Percentiles rank a stretch among this genome's conserved stretches.
phyloP scores from a whole-genome alignment of 2,113 vertebrate species.

The Peucedramus taeniatus region DNA sequence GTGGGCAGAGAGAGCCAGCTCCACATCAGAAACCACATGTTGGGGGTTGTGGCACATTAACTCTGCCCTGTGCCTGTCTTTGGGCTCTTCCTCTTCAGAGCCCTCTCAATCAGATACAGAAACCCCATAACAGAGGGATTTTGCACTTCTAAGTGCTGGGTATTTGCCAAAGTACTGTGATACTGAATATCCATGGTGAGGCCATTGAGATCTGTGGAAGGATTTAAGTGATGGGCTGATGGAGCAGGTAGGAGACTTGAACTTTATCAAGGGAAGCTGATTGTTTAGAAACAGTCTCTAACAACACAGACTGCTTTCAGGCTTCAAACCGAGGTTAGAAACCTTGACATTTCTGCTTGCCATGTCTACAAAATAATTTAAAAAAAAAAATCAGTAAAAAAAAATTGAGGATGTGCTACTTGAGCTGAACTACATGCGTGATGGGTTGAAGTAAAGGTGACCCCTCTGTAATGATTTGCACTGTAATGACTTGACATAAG shows the following conservation, averaged over 20 bases:
- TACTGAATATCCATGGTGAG: background rate
- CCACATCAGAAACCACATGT: fast-evolving
- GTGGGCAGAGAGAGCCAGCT: background rate
- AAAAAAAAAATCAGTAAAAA: background rate
- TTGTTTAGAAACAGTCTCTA: background rate
- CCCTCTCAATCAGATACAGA: background rate
- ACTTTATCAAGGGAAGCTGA: background rate
- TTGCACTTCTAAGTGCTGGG: background rate
- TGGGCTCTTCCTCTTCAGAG: background rate
- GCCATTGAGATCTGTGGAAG: background rate
- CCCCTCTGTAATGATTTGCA: background rate
- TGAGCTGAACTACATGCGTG: background rate
- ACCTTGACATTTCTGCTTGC: background rate
- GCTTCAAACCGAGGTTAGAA: background rate
- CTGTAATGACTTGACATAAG: background rate
- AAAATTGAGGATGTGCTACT: background rate
- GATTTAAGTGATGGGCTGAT: background rate
- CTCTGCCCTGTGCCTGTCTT: background rate
- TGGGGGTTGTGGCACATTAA: background rate
- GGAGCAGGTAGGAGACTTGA: background rate
- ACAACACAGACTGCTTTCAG: background rate
- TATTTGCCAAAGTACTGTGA: background rate
- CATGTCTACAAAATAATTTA: background rate
- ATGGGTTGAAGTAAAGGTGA: background rate
- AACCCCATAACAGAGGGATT: background rate